Evolutionary conservation across 2,888 invertebrate species (phyloP).

Genomic region (Acronicta leporina): DNA sequence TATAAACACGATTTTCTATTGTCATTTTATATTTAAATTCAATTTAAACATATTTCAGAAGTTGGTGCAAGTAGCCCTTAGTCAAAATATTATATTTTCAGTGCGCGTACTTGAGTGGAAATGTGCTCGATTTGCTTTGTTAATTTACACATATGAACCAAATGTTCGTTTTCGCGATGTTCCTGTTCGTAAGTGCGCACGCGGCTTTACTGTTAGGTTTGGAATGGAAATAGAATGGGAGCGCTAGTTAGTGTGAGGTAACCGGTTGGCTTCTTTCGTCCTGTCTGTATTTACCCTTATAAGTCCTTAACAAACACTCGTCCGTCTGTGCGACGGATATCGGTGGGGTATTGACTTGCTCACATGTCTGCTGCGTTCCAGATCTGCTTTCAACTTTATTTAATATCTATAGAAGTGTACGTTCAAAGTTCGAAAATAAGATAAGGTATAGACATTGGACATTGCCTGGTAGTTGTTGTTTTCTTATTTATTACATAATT

Average conservation of each 20-base stretch:
- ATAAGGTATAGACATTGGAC: too few relatives aligned
- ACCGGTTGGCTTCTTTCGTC: conserved; percentile 19
- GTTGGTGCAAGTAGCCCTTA: too few relatives aligned
- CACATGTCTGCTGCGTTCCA: conserved; percentile 7
- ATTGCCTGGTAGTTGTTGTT: too few relatives aligned
- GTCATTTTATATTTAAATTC: too few relatives aligned
- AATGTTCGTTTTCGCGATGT: neutral
- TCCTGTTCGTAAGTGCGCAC: neutral
- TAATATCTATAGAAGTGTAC: neutral
- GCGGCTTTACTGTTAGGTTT: neutral
- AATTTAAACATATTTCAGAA: too few relatives aligned
- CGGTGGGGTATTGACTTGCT: conserved; percentile 25
- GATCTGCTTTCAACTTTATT: neutral
- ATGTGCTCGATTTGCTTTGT: too few relatives aligned
- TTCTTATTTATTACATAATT: too few relatives aligned
- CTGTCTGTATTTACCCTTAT: conserved; percentile 25
- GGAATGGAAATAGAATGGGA: conserved; percentile 13
- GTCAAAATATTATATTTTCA: too few relatives aligned
- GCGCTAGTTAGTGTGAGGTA: conserved; percentile 2
- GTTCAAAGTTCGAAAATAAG: neutral
- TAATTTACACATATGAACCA: too few relatives aligned
- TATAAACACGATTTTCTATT: too few relatives aligned
- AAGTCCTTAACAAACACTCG: conserved; percentile 35
- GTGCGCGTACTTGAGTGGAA: too few relatives aligned
- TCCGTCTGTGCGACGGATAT: conserved; percentile 16